Evolutionary conservation across 2,797 vertebrate species (phyloP).

Genomic region (Cetoscarus ocellatus): DNA sequence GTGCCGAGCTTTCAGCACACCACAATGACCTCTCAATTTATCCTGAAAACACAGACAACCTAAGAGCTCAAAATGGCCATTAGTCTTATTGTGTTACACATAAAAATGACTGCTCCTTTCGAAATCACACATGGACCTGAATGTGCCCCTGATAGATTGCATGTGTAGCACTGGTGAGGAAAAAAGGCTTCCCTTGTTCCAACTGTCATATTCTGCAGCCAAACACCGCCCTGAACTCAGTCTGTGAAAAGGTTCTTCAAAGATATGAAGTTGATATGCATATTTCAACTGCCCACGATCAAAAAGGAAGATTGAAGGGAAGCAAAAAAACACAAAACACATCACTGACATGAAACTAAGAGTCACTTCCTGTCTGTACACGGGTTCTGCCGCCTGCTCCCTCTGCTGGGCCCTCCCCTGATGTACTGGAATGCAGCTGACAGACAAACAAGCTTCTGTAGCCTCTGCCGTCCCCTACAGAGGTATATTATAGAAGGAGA

Average conservation of each 20-base stretch:
- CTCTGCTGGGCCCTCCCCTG: constrained; percentile 49
- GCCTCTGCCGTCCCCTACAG: constrained; percentile 22
- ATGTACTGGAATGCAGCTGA: constrained; percentile 54
- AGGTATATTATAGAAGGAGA: constrained; percentile 10
- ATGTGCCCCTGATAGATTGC: neutral
- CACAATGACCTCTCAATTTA: constrained; percentile 23
- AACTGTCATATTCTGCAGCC: constrained; percentile 17
- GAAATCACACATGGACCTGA: neutral
- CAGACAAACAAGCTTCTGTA: constrained; percentile 62
- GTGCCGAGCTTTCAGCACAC: constrained; percentile 13
- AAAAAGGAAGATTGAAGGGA: constrained; percentile 18
- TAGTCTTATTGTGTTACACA: constrained; percentile 30
- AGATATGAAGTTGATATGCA: neutral
- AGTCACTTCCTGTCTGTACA: constrained; percentile 76
- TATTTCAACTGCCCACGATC: neutral
- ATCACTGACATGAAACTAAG: constrained; percentile 34
- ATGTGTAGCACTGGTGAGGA: neutral
- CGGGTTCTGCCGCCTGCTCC: constrained; percentile 48
- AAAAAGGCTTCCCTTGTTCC: constrained; percentile 24
- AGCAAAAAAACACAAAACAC: constrained; percentile 18
- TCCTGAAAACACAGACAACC: constrained; percentile 41
- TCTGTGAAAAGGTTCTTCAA: neutral
- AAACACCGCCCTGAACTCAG: constrained; percentile 6
- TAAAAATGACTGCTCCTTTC: constrained; percentile 18
- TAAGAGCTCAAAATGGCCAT: constrained; percentile 8